Evolutionary conservation across 2,888 invertebrate genomes (phyloP), one percentile per base, ranked within the genome.

Genomic region (Synanthedon andrenaeformis): DNA sequence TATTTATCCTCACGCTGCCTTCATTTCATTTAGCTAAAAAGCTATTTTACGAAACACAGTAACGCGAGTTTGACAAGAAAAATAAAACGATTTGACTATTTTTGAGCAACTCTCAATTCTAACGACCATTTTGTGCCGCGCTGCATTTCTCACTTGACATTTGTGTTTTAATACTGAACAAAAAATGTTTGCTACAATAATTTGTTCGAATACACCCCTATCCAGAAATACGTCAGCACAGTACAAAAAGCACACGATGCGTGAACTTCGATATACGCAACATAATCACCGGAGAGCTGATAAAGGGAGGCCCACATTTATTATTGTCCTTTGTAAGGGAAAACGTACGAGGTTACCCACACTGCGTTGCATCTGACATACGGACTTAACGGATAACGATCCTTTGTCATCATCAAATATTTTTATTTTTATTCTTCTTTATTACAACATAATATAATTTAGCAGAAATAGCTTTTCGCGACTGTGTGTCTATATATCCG

Each of bases 271-370:
- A 62, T 64, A 64, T 58, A 55, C 56, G 60, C 59, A 60, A 66
- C 61, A 45, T 45, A 42, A 48, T 42, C 52, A 42, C 28, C 23
- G 48, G 45, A 52, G 52, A 41, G 50, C 45, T 53, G 48, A 56
- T 56, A 56, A 62, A 59, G 63, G 59, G 65, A 64, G 51, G 65
- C 68, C 67, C 67, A 72, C 70, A 72, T 74, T 70, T 73, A 71
- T 76, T 74, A 74, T 70, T 72, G 70, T 68, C 73, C 71, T 74
- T 75, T 76, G 74, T 74, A 67, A 70, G 70, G 70, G 69, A 66
- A 72, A 71, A 70, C 63, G 65, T 63, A 70, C 67, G 65, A 69
- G 70, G 71, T 67, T 66, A 63, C 63, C 59, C 61, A 63, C 60
- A 66, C 61, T 62, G 63, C 62, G 62, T 60, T 55, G 56, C 57